phyloP scores from a whole-genome alignment of 2,113 vertebrate genomes.

The Phaethornis superciliosus region DNA sequence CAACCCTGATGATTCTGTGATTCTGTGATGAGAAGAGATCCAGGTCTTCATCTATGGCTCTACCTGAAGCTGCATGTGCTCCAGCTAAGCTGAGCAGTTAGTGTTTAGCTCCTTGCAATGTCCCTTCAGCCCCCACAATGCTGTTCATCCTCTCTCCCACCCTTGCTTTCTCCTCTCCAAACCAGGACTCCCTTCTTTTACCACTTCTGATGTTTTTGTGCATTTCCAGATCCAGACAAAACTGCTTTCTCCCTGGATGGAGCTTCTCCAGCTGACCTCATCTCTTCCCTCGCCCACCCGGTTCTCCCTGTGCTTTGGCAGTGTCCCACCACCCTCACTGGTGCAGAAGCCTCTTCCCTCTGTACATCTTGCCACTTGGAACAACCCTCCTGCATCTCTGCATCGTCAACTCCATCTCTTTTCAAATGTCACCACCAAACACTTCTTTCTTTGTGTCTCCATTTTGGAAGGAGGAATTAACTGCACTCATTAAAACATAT shows the following conservation, averaged over 20 bases:
- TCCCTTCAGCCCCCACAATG: neutral
- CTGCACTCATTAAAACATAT: slow-evolving; percentile 17
- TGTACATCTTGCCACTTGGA: neutral
- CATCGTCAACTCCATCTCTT: neutral
- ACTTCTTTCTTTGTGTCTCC: neutral
- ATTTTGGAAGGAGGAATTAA: neutral
- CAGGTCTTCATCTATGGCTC: neutral
- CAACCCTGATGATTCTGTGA: too few species aligned
- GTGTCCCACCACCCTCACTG: neutral
- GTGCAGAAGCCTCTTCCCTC: neutral
- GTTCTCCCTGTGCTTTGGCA: neutral
- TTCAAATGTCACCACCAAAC: neutral
- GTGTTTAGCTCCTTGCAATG: accelerated
- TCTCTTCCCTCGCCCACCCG: neutral
- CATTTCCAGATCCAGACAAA: neutral
- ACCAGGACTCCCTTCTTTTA: neutral
- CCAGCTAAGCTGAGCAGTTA: accelerated
- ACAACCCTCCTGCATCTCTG: slow-evolving; percentile 4
- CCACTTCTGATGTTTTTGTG: neutral
- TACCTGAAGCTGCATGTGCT: accelerated
- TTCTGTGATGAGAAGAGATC: neutral
- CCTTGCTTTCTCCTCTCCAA: neutral
- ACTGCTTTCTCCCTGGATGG: neutral
- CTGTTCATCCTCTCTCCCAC: neutral
- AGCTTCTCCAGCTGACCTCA: slow-evolving; percentile 32